Evolutionary conservation across 2,113 vertebrate species (phyloP), one percentile per base, ranked within the genome.

Genomic region (Ptilonorhynchus violaceus): DNA sequence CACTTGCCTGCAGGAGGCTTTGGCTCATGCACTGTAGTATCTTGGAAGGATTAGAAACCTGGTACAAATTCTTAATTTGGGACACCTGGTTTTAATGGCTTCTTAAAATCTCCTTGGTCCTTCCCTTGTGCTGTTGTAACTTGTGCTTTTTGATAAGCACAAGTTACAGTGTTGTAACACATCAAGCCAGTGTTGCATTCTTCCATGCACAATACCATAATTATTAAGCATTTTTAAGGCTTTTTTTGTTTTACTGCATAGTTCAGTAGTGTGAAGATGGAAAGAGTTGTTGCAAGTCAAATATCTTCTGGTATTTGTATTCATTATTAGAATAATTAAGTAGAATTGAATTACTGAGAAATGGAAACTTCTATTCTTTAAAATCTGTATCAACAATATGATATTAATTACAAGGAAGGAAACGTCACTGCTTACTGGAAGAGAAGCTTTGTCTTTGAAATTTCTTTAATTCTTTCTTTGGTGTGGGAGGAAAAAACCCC

Each of bases 311-410:
- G 91, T 84, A 88, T 85, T 96, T 95, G 82, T 94, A 85, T 95
- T 97, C 88, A 89, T 92, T 97, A 93, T 90, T 72, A 79, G 83
- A 96, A 96, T 96, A 96, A 93, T 95, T 96, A 97, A 95, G 73
- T 95, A 55, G 73, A 89, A 85, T 33, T 63, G 31, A 66, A 87
- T 86, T 97, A 96, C 92, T 92, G 93, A 97, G 89, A 83, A 96
- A 90, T 30, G 80, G 88, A 88, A 94, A 91, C 70, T 74, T 92
- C 69, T 80, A 35, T 70, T 91, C 91, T 87, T 91, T 73, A 83
- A 84, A 75, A 35, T 87, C 53, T 90, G 4, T 69, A 47, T 64
- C 60, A 33, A 17, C 33, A 33, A 58, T 58, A 42, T 30, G 33
- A 23, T 88, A 47, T 66, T 93, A 84, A 72, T 76, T 77, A 35